Percentiles rank a stretch among this genome's conserved stretches.
phyloP scores from a whole-genome alignment of 1,140 invertebrate genomes.

The Drosophila kanapiae region DNA sequence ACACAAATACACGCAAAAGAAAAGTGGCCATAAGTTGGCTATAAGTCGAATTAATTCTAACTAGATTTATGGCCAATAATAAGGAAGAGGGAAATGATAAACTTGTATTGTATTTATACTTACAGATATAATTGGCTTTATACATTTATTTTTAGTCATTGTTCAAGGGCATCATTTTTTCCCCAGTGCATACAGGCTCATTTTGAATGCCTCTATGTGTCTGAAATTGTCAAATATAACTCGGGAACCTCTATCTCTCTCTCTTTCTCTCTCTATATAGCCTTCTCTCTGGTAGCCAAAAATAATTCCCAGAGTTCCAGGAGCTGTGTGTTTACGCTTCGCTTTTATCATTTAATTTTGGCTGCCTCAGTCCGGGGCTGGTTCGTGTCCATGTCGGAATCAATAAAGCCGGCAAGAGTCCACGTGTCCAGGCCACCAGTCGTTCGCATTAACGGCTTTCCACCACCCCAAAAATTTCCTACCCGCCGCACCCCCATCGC shows the following conservation, averaged over 20 bases:
- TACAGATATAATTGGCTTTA: too few species aligned
- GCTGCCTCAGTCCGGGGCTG: constrained; percentile 36
- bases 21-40: not conserved
- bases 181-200: not conserved
- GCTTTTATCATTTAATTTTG: constrained; percentile 78
- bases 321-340: constrained; percentile 44
- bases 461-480: constrained; percentile 9
- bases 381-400: constrained; percentile 56
- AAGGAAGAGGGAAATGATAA: not conserved
- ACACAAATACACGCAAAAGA: constrained; percentile 25
- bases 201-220: constrained; percentile 29
- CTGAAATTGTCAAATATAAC: constrained; percentile 71
- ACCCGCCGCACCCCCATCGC: not conserved
- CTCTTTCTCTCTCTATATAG: not conserved
- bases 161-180: too few species aligned
- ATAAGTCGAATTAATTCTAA: not conserved
- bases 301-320: constrained; percentile 63
- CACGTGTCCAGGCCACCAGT: constrained; percentile 44
- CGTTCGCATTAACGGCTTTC: constrained; percentile 24
- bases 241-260: constrained; percentile 38
- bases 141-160: too few species aligned
- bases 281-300: constrained; percentile 36
- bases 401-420: constrained; percentile 65
- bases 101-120: too few species aligned
- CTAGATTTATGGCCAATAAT: not conserved